phyloP scores from a whole-genome alignment of 53 echinoderm and acorn worm species.

The Zoroaster sp. region DNA sequence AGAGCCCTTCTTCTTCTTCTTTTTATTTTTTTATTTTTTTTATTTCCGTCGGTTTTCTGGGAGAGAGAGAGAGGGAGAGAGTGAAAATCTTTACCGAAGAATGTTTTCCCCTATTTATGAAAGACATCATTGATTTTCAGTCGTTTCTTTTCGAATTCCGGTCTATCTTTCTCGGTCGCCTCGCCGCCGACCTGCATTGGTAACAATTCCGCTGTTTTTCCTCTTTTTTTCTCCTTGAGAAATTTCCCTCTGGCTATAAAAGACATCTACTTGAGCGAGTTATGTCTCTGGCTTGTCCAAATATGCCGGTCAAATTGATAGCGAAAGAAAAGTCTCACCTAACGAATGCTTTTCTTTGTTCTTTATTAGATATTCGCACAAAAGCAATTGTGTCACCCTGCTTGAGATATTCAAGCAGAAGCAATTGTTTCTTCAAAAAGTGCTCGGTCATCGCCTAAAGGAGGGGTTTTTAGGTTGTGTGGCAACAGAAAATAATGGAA shows the following conservation, averaged over 20 bases:
- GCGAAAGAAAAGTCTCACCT: not conserved
- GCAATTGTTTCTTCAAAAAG: not conserved
- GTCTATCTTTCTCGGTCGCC: not conserved
- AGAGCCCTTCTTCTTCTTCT: not conserved
- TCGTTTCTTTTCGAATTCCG: not conserved
- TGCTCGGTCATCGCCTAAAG: not conserved
- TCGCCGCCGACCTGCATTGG: slow-evolving; percentile 23
- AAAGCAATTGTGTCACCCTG: not conserved
- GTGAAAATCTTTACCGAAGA: not conserved
- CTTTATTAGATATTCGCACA: not conserved
- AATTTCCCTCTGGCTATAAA: not conserved
- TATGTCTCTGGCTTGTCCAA: not conserved
- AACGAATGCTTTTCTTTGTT: not conserved
- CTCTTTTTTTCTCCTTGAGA: not conserved
- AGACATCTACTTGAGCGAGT: not conserved
- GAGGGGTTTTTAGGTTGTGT: not conserved
- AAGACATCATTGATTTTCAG: slow-evolving; percentile 18
- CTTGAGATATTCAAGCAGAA: not conserved
- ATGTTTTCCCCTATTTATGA: slow-evolving; percentile 15
- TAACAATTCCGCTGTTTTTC: not conserved
- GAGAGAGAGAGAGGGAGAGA: not conserved
- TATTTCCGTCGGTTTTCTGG: not conserved
- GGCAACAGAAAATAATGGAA: not conserved
- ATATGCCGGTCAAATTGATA: slow-evolving; percentile 4
- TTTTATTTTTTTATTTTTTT: too few species aligned